phyloP scores from a whole-genome alignment of 2,797 vertebrate genomes.

The Lateolabrax maculatus region DNA sequence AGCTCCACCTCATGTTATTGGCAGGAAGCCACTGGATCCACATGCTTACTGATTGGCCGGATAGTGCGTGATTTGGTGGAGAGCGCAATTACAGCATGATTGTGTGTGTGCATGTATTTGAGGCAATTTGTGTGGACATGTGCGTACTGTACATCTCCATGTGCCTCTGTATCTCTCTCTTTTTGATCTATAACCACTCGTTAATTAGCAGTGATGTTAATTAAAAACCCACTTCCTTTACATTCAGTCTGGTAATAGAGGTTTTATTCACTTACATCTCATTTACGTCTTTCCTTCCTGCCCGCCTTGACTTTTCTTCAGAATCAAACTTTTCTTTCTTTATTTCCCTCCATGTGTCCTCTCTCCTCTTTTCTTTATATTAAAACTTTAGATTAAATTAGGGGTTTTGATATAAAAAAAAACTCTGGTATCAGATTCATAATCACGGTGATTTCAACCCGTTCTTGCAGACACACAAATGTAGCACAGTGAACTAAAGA shows the following conservation, averaged over 20 bases:
- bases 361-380: conserved; percentile 39
- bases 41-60: conserved; percentile 44
- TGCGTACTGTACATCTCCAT: conserved; percentile 2
- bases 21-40: conserved; percentile 33
- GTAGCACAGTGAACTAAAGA: conserved; percentile 11
- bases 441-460: conserved; percentile 42
- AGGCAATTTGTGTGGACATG: conserved; percentile 1
- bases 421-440: conserved; percentile 35
- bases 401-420: conserved; percentile 33
- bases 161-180: conserved; percentile 38
- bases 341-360: neutral
- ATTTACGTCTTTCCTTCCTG: conserved; percentile 15
- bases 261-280: conserved; percentile 71
- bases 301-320: conserved; percentile 28
- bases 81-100: conserved; percentile 10
- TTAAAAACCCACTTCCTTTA: conserved; percentile 72
- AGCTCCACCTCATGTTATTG: conserved; percentile 62
- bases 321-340: conserved; percentile 47
- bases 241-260: conserved; percentile 60
- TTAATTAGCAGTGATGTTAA: conserved; percentile 74
- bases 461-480: conserved; percentile 14
- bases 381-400: conserved; percentile 51
- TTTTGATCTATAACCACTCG: conserved; percentile 56
- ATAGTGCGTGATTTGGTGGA: conserved; percentile 27
- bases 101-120: neutral